Conservation (phyloP, 1,140 invertebrate species). For the Nilaparvata lugens region DNA sequence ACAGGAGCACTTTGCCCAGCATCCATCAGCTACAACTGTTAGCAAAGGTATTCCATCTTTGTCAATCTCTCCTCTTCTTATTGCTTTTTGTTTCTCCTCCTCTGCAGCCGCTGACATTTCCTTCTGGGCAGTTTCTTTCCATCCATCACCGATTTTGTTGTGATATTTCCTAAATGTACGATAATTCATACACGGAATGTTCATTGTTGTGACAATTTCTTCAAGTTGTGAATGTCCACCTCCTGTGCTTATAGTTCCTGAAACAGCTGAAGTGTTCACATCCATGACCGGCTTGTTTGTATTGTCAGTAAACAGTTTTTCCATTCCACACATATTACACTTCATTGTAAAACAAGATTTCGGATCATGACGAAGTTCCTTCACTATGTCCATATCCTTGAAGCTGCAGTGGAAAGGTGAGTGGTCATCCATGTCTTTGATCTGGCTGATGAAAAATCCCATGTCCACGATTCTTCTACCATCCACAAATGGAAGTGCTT, state of each 20-base stretch:
- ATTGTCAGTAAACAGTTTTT: constrained; percentile 21
- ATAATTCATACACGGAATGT: constrained; percentile 27
- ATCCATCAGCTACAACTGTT: constrained; percentile 20
- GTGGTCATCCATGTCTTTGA: constrained; percentile 13
- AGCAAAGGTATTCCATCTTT: background rate
- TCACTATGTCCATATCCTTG: constrained; percentile 13
- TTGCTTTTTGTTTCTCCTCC: constrained; percentile 22
- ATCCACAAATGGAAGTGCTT: background rate
- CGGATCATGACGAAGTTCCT: constrained; percentile 10
- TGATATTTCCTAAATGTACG: constrained; percentile 22
- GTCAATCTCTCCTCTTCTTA: background rate
- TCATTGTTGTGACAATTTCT: constrained; percentile 25
- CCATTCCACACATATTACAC: constrained; percentile 21
- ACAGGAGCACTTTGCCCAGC: constrained; percentile 29
- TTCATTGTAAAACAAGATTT: constrained; percentile 17
- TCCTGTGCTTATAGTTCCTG: constrained; percentile 25
- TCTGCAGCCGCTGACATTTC: constrained; percentile 30
- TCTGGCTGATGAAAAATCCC: background rate
- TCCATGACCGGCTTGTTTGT: constrained; percentile 10
- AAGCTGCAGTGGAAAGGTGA: constrained; percentile 10
- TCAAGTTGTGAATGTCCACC: constrained; percentile 27
- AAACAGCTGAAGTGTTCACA: constrained; percentile 23
- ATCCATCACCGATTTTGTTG: constrained; percentile 12
- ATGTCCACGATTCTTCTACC: constrained; percentile 6
- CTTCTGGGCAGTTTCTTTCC: constrained; percentile 21